phyloP scores from a whole-genome alignment of 1,140 invertebrate genomes.

The Copidosoma floridanum region DNA sequence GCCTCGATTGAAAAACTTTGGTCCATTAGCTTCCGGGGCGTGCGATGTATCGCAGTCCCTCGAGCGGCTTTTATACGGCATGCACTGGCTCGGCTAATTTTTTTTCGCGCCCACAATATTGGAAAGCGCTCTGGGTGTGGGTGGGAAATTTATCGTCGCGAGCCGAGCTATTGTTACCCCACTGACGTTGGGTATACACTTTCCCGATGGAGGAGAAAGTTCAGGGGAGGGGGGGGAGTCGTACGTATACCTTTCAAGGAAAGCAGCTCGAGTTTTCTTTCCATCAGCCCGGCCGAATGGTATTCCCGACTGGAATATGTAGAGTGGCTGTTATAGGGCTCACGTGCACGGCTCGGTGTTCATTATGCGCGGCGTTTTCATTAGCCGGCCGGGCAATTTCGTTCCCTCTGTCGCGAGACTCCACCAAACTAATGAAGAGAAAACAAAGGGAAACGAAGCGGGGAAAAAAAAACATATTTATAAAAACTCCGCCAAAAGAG shows the following conservation, averaged over 20 bases:
- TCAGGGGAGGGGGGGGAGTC: too few relatives aligned
- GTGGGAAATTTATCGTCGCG: neutral
- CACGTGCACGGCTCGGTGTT: neutral
- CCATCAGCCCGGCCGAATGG: conserved; percentile 2
- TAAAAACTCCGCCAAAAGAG: too few relatives aligned
- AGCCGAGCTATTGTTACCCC: neutral
- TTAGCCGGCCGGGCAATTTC: neutral
- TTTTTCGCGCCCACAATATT: neutral
- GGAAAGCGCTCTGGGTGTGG: neutral
- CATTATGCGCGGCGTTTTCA: neutral
- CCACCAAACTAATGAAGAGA: neutral
- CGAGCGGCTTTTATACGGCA: neutral
- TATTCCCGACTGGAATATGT: neutral
- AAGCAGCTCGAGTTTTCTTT: conserved; percentile 17
- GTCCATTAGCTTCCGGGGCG: neutral
- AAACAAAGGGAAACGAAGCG: neutral
- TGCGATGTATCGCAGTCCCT: neutral
- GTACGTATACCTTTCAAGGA: too few relatives aligned
- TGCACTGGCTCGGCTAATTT: neutral
- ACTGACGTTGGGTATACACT: too few relatives aligned
- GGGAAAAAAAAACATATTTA: neutral
- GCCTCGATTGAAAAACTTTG: neutral
- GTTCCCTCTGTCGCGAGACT: too few relatives aligned
- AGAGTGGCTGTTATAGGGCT: too few relatives aligned
- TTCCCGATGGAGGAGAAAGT: too few relatives aligned